Percentiles rank a stretch among this genome's conserved stretches.
phyloP scores from a whole-genome alignment of 1,140 invertebrate genomes.

The Trypoxylus dichotomus region DNA sequence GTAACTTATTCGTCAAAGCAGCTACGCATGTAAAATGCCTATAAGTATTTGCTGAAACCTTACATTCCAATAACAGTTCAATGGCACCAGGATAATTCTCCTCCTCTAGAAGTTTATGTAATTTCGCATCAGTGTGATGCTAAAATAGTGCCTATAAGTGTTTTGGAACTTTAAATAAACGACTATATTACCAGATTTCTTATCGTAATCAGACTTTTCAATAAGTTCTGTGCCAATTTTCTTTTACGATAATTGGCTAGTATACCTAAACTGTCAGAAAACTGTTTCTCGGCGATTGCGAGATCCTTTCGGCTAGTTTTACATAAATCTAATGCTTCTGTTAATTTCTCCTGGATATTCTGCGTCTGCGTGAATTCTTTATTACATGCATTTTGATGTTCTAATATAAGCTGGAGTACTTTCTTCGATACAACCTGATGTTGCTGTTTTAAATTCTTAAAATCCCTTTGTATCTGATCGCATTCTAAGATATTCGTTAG shows the following conservation, averaged over 20 bases:
- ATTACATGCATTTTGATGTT: slow-evolving; percentile 84
- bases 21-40: slow-evolving; percentile 85
- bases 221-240: slow-evolving; percentile 74
- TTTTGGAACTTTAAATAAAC: too few species aligned
- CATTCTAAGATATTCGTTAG: slow-evolving; percentile 65
- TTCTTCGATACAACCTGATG: slow-evolving; percentile 88
- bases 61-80: slow-evolving; percentile 82
- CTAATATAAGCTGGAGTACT: slow-evolving; percentile 83
- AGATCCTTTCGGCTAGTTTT: slow-evolving; percentile 71
- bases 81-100: slow-evolving; percentile 91
- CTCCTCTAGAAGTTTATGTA: slow-evolving; percentile 78
- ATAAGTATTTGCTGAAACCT: slow-evolving; percentile 78
- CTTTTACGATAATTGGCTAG: slow-evolving; percentile 85
- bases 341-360: slow-evolving; percentile 73
- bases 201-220: slow-evolving; percentile 79
- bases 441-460: slow-evolving; percentile 70
- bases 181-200: slow-evolving; percentile 73
- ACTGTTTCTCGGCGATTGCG: slow-evolving; percentile 73
- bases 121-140: slow-evolving; percentile 81
- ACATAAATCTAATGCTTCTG: slow-evolving; percentile 71
- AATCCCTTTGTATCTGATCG: slow-evolving; percentile 68
- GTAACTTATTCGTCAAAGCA: slow-evolving; percentile 81
- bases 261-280: slow-evolving; percentile 85
- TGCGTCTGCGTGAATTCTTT: slow-evolving; percentile 81
- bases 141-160: too few species aligned